phyloP scores from a whole-genome alignment of 2,888 invertebrate genomes.

The Thysanoteuthis rhombus region DNA sequence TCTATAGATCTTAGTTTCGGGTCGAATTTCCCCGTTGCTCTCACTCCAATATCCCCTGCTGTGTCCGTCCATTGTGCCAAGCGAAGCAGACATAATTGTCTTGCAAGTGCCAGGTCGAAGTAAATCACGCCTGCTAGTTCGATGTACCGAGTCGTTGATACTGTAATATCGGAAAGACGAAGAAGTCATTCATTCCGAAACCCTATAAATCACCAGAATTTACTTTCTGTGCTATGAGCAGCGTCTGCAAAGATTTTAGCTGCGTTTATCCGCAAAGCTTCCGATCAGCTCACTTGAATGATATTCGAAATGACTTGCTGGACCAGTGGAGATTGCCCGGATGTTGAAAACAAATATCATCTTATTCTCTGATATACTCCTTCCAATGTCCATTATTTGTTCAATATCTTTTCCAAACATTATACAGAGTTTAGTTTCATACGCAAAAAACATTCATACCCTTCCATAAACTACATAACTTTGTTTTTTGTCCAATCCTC shows the following conservation, averaged over 20 bases:
- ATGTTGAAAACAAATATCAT: too few species aligned
- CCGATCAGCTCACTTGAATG: not conserved
- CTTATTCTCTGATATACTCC: too few species aligned
- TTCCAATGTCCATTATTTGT: too few species aligned
- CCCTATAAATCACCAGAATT: not conserved
- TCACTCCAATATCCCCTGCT: not conserved
- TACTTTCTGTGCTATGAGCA: not conserved
- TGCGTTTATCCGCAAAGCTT: not conserved
- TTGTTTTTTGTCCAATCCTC: too few species aligned
- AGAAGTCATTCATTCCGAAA: not conserved
- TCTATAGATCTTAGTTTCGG: not conserved
- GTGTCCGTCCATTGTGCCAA: not conserved
- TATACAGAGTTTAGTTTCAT: too few species aligned
- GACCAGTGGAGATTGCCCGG: rapidly evolving
- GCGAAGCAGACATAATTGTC: not conserved
- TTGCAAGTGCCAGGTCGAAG: not conserved
- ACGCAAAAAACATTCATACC: too few species aligned
- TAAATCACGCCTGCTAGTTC: not conserved
- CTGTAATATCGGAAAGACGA: not conserved
- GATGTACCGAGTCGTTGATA: not conserved
- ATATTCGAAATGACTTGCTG: not conserved
- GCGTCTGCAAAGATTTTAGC: not conserved
- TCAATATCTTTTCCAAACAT: too few species aligned
- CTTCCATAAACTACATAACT: too few species aligned
- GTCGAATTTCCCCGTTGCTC: not conserved